phyloP scores from a whole-genome alignment of 2,797 vertebrate species.

The Arnoldichthys spilopterus region DNA sequence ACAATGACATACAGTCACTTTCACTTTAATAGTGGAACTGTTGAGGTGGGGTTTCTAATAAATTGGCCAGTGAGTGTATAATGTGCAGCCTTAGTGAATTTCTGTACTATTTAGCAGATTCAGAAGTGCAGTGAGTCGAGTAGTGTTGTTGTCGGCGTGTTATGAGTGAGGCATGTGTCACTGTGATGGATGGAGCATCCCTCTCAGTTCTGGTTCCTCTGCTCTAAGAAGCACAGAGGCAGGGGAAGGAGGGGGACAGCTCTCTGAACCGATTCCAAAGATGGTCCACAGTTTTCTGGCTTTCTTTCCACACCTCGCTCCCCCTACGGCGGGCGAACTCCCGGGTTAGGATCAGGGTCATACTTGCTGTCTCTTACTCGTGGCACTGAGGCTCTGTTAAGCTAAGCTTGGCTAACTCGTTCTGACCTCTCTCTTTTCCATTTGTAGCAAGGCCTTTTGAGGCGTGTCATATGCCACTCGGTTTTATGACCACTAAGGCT shows the following conservation, averaged over 20 bases:
- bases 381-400: conserved; percentile 13
- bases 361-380: conserved; percentile 11
- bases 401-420: conserved; percentile 14
- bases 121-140: conserved; percentile 8
- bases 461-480: conserved; percentile 13
- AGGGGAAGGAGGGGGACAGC: conserved; percentile 17
- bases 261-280: conserved; percentile 43
- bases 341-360: conserved; percentile 52
- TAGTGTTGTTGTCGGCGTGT: conserved; percentile 18
- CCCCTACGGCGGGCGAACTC: conserved; percentile 3
- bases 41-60: too few species aligned
- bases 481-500: conserved; percentile 4
- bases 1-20: too few species aligned
- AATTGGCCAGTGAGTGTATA: not conserved
- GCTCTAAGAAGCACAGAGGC: conserved; percentile 37
- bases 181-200: conserved; percentile 56
- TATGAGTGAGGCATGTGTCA: conserved; percentile 49
- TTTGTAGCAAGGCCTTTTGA: not conserved
- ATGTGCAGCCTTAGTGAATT: not conserved
- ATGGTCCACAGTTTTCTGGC: conserved; percentile 30
- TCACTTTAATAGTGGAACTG: too few species aligned
- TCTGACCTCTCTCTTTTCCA: conserved; percentile 16
- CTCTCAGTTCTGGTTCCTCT: conserved; percentile 31
- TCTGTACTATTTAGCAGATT: conserved; percentile 12
- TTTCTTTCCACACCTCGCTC: conserved; percentile 20